Evolutionary conservation across 2,797 vertebrate genomes (phyloP).

Genomic region (Anguilla obscura): DNA sequence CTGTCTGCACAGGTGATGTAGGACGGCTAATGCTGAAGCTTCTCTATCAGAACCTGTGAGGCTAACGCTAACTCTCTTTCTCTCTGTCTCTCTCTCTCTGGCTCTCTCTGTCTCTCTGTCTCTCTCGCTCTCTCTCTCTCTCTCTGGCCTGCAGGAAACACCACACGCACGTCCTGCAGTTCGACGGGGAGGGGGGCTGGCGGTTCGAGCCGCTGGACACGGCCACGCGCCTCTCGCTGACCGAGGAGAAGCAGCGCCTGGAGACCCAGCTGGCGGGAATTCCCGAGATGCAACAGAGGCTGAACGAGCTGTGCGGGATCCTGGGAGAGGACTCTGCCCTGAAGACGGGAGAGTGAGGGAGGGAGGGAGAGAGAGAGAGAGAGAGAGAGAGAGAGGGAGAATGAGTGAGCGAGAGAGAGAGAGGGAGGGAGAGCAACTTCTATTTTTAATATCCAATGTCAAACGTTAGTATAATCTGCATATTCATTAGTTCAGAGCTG

Average conservation of each 20-base stretch:
- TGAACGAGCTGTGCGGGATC: slow-evolving; percentile 94
- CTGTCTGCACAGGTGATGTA: not conserved
- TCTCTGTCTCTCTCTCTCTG: no score
- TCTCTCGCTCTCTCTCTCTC: no score
- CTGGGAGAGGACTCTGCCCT: slow-evolving; percentile 96
- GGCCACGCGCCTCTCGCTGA: slow-evolving; percentile 88
- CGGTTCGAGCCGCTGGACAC: slow-evolving; percentile 93
- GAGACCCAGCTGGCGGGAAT: slow-evolving; percentile 92
- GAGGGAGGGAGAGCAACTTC: not conserved
- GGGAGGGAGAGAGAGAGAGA: not conserved
- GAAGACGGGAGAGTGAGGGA: slow-evolving; percentile 59
- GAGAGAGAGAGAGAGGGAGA: not conserved
- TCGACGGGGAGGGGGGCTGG: slow-evolving; percentile 96
- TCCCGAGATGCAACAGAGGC: slow-evolving; percentile 94
- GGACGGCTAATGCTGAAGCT: no score
- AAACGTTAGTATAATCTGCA: not conserved
- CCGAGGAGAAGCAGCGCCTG: slow-evolving; percentile 95
- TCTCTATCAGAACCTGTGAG: no score
- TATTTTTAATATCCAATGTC: not conserved
- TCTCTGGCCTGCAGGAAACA: slow-evolving; percentile 83
- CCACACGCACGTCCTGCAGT: slow-evolving; percentile 96
- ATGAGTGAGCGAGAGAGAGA: not conserved
- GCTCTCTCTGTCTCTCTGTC: no score
- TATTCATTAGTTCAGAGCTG: not conserved
- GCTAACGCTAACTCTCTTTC: no score